phyloP scores from a whole-genome alignment of 2,888 invertebrate genomes.

The Prosopocoilus inquinatus region DNA sequence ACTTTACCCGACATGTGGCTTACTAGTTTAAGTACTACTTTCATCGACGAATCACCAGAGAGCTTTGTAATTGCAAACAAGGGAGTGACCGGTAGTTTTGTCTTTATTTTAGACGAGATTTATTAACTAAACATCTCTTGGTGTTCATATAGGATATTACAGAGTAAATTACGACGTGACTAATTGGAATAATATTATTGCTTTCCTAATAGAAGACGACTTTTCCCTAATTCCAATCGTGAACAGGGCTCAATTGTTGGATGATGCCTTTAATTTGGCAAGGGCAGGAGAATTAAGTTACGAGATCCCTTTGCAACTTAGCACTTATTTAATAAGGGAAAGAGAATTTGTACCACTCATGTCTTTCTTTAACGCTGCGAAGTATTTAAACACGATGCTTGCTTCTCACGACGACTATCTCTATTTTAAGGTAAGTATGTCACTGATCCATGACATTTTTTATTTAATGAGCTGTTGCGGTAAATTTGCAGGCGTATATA shows the following conservation, averaged over 20 bases:
- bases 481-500: no score
- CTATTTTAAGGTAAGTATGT: background rate
- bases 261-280: constrained; percentile 31
- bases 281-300: constrained; percentile 59
- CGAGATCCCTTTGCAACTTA: constrained; percentile 55
- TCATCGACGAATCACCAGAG: no score
- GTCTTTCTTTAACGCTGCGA: constrained; percentile 18
- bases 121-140: no score
- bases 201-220: constrained; percentile 41
- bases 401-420: background rate
- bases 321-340: constrained; percentile 58
- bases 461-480: no score
- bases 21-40: no score
- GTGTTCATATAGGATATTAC: constrained; percentile 38
- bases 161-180: constrained; percentile 46
- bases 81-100: no score
- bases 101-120: no score
- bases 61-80: no score
- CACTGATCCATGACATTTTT: no score
- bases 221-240: constrained; percentile 55
- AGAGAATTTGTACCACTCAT: constrained; percentile 42
- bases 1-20: no score
- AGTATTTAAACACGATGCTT: constrained; percentile 1
- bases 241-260: constrained; percentile 56
- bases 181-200: constrained; percentile 51